Evolutionary conservation across 1,140 invertebrate genomes (phyloP), one percentile per base, ranked within the genome.

Genomic region (Saccostrea cuccullata): DNA sequence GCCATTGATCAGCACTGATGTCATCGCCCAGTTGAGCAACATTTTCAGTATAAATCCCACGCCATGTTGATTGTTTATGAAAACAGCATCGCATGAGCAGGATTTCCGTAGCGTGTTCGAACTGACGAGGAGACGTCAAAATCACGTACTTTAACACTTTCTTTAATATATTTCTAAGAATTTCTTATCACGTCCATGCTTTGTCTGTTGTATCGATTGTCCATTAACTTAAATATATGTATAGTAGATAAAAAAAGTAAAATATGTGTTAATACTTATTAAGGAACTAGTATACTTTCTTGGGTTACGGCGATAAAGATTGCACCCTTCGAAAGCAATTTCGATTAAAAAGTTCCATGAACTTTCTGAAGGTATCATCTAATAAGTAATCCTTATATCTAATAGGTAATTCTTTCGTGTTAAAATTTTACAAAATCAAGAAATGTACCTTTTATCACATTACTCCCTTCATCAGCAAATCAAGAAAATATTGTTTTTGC

Each of bases 1-100:
- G 11, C 15, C 23, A 77, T 77, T 26, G 70, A 77, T 77, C 70
- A 77, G 58, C 23, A 26, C 30, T 77, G 70, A 77, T 77, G 70
- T 77, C 70, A 36, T 77, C 26, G 26, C 9, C 70, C 70, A 30
- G 12, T 30, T 77, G 30, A 77, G 70, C 70, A 77, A 26, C 70
- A 77, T 26, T 77, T 77, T 77, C 47, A 47, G 6, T 77, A 23
- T 30, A 17, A 15, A 30, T 77, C 70, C 70, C 70, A 77, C 70
- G 70, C 70, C 17, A 17, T 77, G 13, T 77, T 26, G 26, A 36
- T 77, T 15, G 23, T 77, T 77, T 77, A 77, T 77, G 23, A 77
- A 36, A 12, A 15, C 70, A 15, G 70, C 70, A 26, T 77, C 11
- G 26, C 26, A 6, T 30, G 12, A 26, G 30, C 70, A 23, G 70